Percentiles rank a stretch among this genome's conserved stretches.
phyloP scores from a whole-genome alignment of 2,797 vertebrate species.

The Crocodylus rhombifer region DNA sequence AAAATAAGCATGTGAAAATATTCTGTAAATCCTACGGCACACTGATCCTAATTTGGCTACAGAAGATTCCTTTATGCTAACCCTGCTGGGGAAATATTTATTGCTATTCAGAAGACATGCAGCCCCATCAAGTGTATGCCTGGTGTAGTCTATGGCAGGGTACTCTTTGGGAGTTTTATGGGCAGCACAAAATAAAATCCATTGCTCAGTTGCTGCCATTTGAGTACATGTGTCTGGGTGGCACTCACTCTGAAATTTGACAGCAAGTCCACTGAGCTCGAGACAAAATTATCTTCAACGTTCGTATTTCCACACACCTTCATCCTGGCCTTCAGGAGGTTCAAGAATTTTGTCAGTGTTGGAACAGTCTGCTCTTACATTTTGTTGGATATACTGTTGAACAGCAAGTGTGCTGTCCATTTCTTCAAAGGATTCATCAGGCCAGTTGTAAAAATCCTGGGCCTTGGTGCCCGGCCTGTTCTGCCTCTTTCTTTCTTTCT shows the following conservation, averaged over 20 bases:
- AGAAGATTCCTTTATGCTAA: constrained; percentile 99
- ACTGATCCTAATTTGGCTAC: constrained; percentile 99
- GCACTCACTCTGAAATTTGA: constrained; percentile 98
- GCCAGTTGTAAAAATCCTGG: constrained; percentile 99
- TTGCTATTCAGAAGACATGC: constrained; percentile 99
- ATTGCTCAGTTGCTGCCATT: constrained; percentile 99
- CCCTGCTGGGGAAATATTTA: constrained; percentile 99
- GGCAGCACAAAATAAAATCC: constrained; percentile 99
- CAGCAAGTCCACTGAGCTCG: constrained; percentile 97
- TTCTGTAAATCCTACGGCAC: constrained; percentile 98
- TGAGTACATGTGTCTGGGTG: constrained; percentile 98
- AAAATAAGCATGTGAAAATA: constrained; percentile 99
- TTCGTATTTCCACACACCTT: constrained; percentile 99
- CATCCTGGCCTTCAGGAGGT: constrained; percentile 97
- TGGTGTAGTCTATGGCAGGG: constrained; percentile 98
- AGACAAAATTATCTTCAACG: constrained; percentile 98
- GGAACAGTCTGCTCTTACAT: constrained; percentile 96
- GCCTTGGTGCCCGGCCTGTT: too few relatives aligned
- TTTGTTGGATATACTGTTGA: constrained; percentile 99
- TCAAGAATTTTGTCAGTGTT: constrained; percentile 99
- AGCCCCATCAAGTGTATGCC: constrained; percentile 98
- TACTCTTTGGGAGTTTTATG: constrained; percentile 99
- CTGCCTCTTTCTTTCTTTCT: too few relatives aligned
- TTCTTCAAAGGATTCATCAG: constrained; percentile 99
- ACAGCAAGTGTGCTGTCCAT: constrained; percentile 99